A percentile compares a stretch with the other conserved stretches of the same genome.
Evolutionary conservation across 2,113 vertebrate genomes (phyloP).

Genomic region (Gulo gulo): DNA sequence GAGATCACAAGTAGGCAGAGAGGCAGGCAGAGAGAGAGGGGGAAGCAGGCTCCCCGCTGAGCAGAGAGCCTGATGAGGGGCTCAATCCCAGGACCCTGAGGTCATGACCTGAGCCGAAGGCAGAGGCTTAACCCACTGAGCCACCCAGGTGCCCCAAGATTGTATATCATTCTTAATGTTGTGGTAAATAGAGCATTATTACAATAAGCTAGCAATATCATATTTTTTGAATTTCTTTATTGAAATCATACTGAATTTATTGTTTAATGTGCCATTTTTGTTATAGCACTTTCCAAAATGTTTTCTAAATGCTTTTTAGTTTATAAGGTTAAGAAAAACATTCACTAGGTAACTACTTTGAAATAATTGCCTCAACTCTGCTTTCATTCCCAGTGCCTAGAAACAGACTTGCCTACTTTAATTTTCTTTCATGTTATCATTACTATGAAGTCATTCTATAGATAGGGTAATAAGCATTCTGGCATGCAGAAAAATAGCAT

Average conservation of each 20-base stretch:
- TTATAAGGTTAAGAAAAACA: constrained; percentile 32
- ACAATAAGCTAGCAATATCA: background rate
- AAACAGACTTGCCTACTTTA: background rate
- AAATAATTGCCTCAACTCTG: constrained; percentile 52
- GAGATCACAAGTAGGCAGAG: too few species aligned
- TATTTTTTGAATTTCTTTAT: constrained; percentile 6
- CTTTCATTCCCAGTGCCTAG: constrained; percentile 19
- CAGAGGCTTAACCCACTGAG: too few species aligned
- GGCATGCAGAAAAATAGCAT: constrained; percentile 33
- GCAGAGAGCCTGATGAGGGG: too few species aligned
- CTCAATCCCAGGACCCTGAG: too few species aligned
- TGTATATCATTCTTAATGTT: constrained; percentile 23
- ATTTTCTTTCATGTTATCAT: constrained; percentile 28
- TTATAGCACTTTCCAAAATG: constrained; percentile 26
- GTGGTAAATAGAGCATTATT: background rate
- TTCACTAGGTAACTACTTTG: constrained; percentile 41
- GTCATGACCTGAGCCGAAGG: too few species aligned
- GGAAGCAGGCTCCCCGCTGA: too few species aligned
- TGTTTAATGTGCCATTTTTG: constrained; percentile 31
- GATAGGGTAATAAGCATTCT: constrained; percentile 35
- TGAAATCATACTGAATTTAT: constrained; percentile 33
- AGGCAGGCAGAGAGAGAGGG: too few species aligned
- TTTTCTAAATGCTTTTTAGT: constrained; percentile 41
- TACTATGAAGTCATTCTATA: constrained; percentile 35
- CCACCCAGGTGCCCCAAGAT: background rate